phyloP scores from a whole-genome alignment of 2,113 vertebrate genomes.

The Cottus gobio region DNA sequence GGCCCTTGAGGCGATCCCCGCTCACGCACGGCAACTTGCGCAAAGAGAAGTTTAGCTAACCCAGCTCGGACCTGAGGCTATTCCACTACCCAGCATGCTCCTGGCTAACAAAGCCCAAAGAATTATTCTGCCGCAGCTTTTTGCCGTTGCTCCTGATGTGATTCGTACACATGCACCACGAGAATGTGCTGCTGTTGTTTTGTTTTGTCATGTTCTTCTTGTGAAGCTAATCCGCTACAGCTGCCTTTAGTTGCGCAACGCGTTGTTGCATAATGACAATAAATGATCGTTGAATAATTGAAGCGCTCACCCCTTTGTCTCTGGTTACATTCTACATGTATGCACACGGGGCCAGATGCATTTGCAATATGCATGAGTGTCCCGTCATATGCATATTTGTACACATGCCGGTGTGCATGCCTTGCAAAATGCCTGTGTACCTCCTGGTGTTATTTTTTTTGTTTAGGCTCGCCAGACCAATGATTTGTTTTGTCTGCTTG shows the following conservation, averaged over 20 bases:
- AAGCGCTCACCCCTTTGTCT: background rate
- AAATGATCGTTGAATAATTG: background rate
- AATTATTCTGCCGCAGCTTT: background rate
- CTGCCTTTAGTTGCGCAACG: background rate
- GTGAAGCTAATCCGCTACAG: background rate
- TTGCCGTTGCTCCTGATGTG: background rate
- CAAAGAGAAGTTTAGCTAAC: background rate
- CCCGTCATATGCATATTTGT: background rate
- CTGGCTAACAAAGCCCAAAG: background rate
- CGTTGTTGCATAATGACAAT: background rate
- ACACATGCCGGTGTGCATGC: background rate
- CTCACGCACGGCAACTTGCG: background rate
- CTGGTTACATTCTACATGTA: background rate
- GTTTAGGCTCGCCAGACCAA: constrained; percentile 7
- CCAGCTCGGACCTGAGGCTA: background rate
- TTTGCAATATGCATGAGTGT: background rate
- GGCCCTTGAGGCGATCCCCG: background rate
- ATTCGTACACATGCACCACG: background rate
- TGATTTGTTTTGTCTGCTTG: constrained; percentile 48
- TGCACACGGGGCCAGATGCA: background rate
- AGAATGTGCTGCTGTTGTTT: background rate
- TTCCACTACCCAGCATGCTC: background rate
- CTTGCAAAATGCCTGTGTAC: background rate
- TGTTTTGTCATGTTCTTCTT: background rate
- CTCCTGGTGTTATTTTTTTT: constrained; percentile 2